Conservation (phyloP, 2,888 invertebrate species). For the Zele albiditarsus region DNA sequence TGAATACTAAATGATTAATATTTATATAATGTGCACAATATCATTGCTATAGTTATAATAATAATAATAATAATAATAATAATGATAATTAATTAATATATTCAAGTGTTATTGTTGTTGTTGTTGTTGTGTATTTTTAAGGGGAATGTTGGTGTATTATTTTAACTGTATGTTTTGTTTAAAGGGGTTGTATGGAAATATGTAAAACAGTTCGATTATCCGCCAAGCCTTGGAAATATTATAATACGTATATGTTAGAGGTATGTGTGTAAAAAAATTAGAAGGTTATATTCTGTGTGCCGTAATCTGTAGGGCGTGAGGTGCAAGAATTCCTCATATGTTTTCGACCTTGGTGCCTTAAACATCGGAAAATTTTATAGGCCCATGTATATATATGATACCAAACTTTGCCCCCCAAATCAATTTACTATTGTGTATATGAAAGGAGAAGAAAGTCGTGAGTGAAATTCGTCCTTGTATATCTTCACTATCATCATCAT, state of each 20-base stretch:
- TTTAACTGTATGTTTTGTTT: neutral
- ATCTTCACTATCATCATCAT: neutral
- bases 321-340: neutral
- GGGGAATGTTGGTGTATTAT: neutral
- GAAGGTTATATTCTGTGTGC: slow-evolving; percentile 11
- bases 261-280: slow-evolving; percentile 4
- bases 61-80: too few relatives aligned
- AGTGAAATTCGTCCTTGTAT: slow-evolving; percentile 24
- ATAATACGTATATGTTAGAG: neutral
- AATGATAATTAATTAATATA: too few relatives aligned
- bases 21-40: neutral
- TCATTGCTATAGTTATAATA: too few relatives aligned
- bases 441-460: neutral
- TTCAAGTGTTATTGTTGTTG: neutral
- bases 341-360: neutral
- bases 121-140: neutral
- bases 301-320: slow-evolving; percentile 1
- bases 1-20: neutral
- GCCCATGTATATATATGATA: neutral
- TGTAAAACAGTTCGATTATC: slow-evolving; percentile 8
- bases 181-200: neutral
- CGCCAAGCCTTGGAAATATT: neutral
- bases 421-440: neutral
- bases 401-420: neutral
- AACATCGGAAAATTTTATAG: neutral